phyloP scores from a whole-genome alignment of 2,888 invertebrate species.

The Autographa pulchrina region DNA sequence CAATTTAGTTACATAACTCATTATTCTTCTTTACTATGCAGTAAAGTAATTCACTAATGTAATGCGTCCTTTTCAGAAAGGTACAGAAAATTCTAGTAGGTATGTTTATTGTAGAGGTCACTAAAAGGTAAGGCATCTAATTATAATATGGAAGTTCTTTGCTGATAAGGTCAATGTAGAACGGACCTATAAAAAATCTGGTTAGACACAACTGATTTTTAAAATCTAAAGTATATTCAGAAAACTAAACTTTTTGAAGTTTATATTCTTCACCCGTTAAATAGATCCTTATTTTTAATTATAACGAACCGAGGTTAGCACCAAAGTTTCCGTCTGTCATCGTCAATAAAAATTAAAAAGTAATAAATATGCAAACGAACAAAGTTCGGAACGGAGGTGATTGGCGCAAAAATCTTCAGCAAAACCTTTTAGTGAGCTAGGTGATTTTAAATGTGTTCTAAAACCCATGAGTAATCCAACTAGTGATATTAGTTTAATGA shows the following conservation, averaged over 20 bases:
- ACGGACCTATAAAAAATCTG: neutral
- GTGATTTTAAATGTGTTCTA: constrained; percentile 19
- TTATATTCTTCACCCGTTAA: neutral
- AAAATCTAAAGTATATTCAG: too few relatives aligned
- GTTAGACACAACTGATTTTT: neutral
- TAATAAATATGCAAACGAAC: constrained; percentile 80
- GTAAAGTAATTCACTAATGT: neutral
- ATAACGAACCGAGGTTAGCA: constrained; percentile 27
- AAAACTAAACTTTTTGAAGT: neutral
- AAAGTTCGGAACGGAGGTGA: constrained; percentile 61
- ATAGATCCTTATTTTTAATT: constrained; percentile 20
- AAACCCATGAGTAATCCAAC: constrained; percentile 3
- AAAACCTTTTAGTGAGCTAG: constrained; percentile 57
- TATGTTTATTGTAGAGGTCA: neutral
- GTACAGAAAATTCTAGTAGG: neutral
- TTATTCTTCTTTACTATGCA: too few relatives aligned
- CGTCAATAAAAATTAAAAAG: constrained; percentile 72
- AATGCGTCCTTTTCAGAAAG: neutral
- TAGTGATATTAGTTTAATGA: neutral
- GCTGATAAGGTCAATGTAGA: neutral
- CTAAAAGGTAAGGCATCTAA: neutral
- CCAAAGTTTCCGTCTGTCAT: constrained; percentile 42
- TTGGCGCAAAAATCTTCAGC: constrained; percentile 62
- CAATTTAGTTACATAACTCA: too few relatives aligned
- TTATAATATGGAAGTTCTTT: neutral